Evolutionary conservation across 2,113 vertebrate species (phyloP).

Genomic region (Alaudala cheleensis): DNA sequence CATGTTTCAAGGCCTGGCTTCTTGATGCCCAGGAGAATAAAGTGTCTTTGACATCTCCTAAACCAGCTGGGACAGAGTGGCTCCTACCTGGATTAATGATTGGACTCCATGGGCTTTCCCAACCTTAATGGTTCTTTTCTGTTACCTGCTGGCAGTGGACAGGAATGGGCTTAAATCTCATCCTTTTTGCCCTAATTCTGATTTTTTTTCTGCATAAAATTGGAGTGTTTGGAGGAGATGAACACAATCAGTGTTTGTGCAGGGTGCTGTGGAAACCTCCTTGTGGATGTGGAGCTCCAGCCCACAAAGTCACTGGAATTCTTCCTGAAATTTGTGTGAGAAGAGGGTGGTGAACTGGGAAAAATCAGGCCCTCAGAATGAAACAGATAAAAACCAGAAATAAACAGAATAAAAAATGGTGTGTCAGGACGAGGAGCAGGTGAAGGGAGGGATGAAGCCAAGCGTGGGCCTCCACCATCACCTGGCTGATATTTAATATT

Average conservation of each 20-base stretch:
- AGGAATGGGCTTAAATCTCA: neutral
- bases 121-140: neutral
- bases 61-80: neutral
- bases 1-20: neutral
- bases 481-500: slow-evolving; percentile 34
- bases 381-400: neutral
- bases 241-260: neutral
- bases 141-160: neutral
- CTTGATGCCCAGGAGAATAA: neutral
- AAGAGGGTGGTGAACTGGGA: neutral
- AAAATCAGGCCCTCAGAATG: neutral
- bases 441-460: slow-evolving; percentile 23
- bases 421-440: neutral
- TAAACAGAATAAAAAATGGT: neutral
- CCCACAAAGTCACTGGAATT: neutral
- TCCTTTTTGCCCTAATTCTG: neutral
- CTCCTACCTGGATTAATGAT: neutral
- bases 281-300: neutral
- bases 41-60: neutral
- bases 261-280: neutral
- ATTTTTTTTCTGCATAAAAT: neutral
- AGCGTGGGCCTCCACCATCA: neutral
- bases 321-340: neutral
- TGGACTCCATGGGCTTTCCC: neutral
- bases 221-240: neutral